Evolutionary conservation across 2,797 vertebrate genomes (phyloP).

Genomic region (Glossophaga mutica): DNA sequence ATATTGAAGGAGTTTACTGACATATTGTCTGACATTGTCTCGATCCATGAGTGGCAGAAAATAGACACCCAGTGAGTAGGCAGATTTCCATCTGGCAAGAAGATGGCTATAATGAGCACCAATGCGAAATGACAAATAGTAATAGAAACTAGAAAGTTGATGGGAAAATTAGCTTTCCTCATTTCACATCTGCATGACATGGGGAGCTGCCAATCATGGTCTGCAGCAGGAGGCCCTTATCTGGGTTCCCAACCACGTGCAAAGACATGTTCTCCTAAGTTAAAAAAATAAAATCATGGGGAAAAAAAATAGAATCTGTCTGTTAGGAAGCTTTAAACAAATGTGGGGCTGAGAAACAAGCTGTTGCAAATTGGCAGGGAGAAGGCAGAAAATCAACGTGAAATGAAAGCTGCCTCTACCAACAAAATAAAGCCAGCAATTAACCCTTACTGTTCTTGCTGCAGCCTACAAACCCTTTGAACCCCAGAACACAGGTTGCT

Average conservation of each 20-base stretch:
- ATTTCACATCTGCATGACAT: conserved; percentile 76
- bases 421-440: conserved; percentile 73
- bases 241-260: conserved; percentile 72
- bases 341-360: conserved; percentile 82
- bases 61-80: conserved; percentile 76
- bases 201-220: conserved; percentile 77
- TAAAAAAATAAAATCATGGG: conserved; percentile 60
- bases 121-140: conserved; percentile 75
- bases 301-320: conserved; percentile 79
- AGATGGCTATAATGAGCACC: conserved; percentile 73
- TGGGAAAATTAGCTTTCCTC: conserved; percentile 75
- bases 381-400: conserved; percentile 78
- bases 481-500: neutral
- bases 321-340: conserved; percentile 82
- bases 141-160: conserved; percentile 74
- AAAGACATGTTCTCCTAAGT: conserved; percentile 76
- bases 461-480: neutral
- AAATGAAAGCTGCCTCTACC: conserved; percentile 78
- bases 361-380: conserved; percentile 81
- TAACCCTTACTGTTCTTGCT: conserved; percentile 71
- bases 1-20: conserved; percentile 68
- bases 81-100: conserved; percentile 79
- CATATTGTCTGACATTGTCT: conserved; percentile 75
- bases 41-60: conserved; percentile 78
- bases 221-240: conserved; percentile 64